These are phyloP conservation scores for Beaufortia kweichowensis DNA, from an alignment of 2,113 vertebrate genomes.

Conservation along the genomic window DNA sequence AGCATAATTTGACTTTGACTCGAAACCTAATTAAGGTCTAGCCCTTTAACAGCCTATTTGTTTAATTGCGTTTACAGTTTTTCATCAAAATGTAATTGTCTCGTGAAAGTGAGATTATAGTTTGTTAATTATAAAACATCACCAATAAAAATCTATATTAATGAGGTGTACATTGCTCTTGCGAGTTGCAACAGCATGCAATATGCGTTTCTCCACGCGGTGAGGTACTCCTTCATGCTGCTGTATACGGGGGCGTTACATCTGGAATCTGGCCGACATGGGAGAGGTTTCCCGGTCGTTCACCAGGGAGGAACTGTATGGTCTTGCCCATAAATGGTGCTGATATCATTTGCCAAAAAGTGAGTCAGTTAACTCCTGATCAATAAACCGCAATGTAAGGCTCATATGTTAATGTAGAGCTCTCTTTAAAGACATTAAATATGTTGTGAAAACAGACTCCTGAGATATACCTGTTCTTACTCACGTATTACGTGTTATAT, in stretches of 20 bases:
- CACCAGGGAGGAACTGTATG: constrained; percentile 64
- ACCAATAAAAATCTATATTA: too few relatives aligned
- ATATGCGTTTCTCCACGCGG: constrained; percentile 46
- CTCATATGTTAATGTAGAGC: not conserved
- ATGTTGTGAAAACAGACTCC: not conserved
- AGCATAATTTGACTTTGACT: too few relatives aligned
- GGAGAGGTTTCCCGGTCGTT: constrained; percentile 73
- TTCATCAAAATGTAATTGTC: not conserved
- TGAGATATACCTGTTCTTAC: not conserved
- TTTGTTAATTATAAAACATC: not conserved
- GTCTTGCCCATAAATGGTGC: constrained; percentile 72
- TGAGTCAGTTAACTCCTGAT: constrained; percentile 59
- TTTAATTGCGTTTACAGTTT: not conserved
- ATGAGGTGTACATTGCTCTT: not conserved
- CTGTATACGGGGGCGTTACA: constrained; percentile 49
- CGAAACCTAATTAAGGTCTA: too few relatives aligned
- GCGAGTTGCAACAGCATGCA: not conserved
- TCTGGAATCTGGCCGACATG: constrained; percentile 67
- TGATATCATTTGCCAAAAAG: constrained; percentile 51
- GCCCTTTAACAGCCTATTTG: too few relatives aligned
- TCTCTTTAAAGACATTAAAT: not conserved
- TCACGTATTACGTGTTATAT: constrained; percentile 4
- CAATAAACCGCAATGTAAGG: not conserved
- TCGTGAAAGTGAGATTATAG: not conserved
- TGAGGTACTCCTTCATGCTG: too few relatives aligned